Base-by-base conservation (phyloP, 2,797 vertebrate species). In the Argya squamiceps region DNA sequence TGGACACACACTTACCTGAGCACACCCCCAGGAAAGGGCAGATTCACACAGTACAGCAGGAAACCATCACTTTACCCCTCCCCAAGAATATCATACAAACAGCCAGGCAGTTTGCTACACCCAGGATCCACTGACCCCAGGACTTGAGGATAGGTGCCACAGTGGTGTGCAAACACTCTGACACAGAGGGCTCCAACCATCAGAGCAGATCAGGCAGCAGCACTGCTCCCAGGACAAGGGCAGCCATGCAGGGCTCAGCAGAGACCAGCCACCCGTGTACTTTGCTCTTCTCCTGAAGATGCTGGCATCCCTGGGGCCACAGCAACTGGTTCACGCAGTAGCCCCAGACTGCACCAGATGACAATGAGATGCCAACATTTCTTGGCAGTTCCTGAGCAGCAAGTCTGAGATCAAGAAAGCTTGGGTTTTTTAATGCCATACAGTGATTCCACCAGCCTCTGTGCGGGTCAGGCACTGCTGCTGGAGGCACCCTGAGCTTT, bases 1-100 rank as follows among this genome's bases (percentile, higher is more conserved):
- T 78, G 95, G 96, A 84, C 11, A 49, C 92, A 47, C 96, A 95
- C 97, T 97, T 97, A 94, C 96, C 97, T 97, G 96, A 81, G 81
- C 81, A 85, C 81, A 44, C 18, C 30, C 82, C 81, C 3, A 22
- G 70, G 52, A 94, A 85, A 93, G 4, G 1, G 90, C 36, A 95
- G 91, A 75, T 37, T 94, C 63, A 86, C 86, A 91, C 32, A 91
- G 32, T 60, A 96, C 82, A 84, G 81, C 90, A 82, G 88, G 87
- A 89, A 89, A 94, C 64, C 36, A 89, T 88, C 62, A 29, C 88
- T 88, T 58, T 13, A 37, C 14, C 47, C 52, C 73, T 37, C 53
- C 67, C 53, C 64, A 32, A 29, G 77, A 85, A 37, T 6, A 21
- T 55, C 5, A 58, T 14, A 69, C 74, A 75, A 84, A 55, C 46